phyloP scores from a whole-genome alignment of 2,888 invertebrate species.

The Conchocele bisecta region DNA sequence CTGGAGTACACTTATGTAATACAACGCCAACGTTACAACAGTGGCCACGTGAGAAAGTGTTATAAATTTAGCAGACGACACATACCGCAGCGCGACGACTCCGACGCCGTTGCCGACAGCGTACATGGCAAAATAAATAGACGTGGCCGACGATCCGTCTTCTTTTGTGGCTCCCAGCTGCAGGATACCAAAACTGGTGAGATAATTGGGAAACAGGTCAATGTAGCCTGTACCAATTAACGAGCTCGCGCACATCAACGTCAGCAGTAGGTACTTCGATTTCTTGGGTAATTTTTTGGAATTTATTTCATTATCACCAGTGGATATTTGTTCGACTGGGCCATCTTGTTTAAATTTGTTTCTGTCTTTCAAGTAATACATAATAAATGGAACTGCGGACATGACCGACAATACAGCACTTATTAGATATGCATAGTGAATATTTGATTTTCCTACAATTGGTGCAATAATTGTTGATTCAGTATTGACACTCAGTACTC shows the following conservation, averaged over 20 bases:
- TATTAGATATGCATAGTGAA: too few species aligned
- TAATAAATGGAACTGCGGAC: too few species aligned
- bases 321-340: too few species aligned
- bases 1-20: constrained; percentile 39
- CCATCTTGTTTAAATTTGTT: too few species aligned
- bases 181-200: constrained; percentile 36
- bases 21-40: constrained; percentile 7
- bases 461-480: too few species aligned
- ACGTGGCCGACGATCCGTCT: constrained; percentile 20
- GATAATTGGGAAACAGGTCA: constrained; percentile 41
- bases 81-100: constrained; percentile 33
- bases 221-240: constrained; percentile 28
- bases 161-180: constrained; percentile 31
- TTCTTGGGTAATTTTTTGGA: constrained; percentile 1
- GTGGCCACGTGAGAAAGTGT: constrained; percentile 21
- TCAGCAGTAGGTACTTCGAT: constrained; percentile 7
- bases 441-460: too few species aligned
- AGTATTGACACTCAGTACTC: too few species aligned
- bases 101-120: constrained; percentile 37
- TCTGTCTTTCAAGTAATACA: too few species aligned
- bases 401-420: too few species aligned
- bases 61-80: constrained; percentile 39
- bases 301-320: too few species aligned
- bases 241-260: constrained; percentile 20
- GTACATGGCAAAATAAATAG: constrained; percentile 39